A percentile compares a stretch with the other conserved stretches of the same genome.
These are phyloP conservation scores for Pocillopora grandis DNA, from an alignment of 92 coral and sea anemone genomes.

Conservation along the genomic window DNA sequence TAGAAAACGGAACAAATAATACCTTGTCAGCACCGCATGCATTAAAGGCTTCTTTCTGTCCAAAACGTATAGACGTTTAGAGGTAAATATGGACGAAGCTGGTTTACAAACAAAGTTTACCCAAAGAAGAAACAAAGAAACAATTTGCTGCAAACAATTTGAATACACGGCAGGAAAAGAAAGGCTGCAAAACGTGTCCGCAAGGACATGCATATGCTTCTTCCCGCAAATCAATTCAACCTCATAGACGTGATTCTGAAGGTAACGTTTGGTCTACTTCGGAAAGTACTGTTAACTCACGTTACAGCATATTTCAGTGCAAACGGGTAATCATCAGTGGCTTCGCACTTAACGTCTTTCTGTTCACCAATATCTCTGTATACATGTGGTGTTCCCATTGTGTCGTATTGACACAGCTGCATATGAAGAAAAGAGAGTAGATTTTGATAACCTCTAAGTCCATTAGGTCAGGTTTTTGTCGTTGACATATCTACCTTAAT, in stretches of 20 bases:
- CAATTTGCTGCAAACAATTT: no score
- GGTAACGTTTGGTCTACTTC: neutral
- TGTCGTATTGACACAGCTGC: constrained; percentile 6
- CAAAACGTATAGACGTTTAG: no score
- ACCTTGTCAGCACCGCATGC: neutral
- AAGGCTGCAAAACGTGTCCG: no score
- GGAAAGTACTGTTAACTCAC: neutral
- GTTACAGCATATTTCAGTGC: neutral
- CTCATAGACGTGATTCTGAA: neutral
- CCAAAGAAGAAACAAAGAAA: no score
- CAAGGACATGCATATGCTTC: no score
- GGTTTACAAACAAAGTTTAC: no score
- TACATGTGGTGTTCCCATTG: neutral
- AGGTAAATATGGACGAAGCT: no score
- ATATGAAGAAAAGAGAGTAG: neutral
- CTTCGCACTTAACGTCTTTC: neutral
- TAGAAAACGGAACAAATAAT: neutral
- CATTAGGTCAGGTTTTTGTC: no score
- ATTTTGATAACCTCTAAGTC: neutral
- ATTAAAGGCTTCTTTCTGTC: no score
- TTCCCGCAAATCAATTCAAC: no score
- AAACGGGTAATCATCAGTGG: neutral
- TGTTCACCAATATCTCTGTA: constrained; percentile 1
- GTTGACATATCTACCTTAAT: no score
- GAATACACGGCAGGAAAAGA: no score